phyloP scores from a whole-genome alignment of 1,140 invertebrate genomes.

The Drosophila sucinea region DNA sequence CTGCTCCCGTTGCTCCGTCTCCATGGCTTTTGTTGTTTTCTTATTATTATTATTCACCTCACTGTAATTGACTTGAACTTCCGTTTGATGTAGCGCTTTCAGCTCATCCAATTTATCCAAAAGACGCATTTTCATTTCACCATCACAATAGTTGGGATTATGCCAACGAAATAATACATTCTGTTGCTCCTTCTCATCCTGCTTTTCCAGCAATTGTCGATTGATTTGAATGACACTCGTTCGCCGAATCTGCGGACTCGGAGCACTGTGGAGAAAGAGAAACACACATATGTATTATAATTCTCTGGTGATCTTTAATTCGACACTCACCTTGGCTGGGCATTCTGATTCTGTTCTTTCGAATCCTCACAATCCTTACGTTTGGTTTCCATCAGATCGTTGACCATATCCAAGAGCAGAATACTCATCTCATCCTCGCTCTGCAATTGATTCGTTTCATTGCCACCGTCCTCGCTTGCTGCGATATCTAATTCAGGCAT shows the following conservation, averaged over 20 bases:
- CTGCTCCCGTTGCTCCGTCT: neutral
- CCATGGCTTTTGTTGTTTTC: neutral
- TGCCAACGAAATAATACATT: conserved; percentile 51
- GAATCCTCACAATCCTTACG: conserved; percentile 8
- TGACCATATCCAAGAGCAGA: conserved; percentile 36
- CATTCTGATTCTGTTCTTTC: neutral
- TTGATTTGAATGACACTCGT: conserved; percentile 29
- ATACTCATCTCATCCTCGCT: conserved; percentile 46
- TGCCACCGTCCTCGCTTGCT: no score
- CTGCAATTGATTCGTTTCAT: conserved; percentile 7
- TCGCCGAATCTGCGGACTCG: conserved; percentile 1
- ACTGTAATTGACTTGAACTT: conserved; percentile 11
- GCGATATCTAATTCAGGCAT: conserved; percentile 34
- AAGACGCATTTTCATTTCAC: conserved; percentile 26
- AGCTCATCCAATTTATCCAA: conserved; percentile 13
- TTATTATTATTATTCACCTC: neutral
- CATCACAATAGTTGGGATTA: conserved; percentile 23
- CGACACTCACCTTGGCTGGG: neutral
- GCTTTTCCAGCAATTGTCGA: neutral
- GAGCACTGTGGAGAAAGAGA: neutral
- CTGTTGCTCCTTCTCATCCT: conserved; percentile 6
- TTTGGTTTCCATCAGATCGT: conserved; percentile 7
- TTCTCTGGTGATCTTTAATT: no score
- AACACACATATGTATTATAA: neutral
- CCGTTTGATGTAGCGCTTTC: neutral